Percentiles rank a stretch among this genome's conserved stretches.
Conservation (phyloP, 2,113 vertebrate species). For the Nipponia nippon region DNA sequence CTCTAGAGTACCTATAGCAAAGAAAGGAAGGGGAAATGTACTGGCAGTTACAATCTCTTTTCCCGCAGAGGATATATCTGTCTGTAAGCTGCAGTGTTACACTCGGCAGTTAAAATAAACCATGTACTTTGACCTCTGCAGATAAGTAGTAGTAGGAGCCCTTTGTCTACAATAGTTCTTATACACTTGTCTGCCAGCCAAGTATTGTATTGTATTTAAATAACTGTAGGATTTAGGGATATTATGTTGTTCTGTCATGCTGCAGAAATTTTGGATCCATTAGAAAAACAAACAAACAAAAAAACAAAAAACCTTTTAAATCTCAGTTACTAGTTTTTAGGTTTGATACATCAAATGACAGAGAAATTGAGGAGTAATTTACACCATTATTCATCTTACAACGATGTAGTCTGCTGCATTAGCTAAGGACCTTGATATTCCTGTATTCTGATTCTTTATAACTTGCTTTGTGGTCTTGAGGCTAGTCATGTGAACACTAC, state of each 20-base stretch:
- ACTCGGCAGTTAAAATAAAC: slow-evolving; percentile 10
- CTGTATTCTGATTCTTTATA: background rate
- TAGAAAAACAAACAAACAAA: background rate
- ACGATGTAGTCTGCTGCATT: background rate
- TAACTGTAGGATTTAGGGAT: background rate
- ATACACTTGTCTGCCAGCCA: background rate
- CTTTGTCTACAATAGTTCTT: background rate
- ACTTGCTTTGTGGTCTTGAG: background rate
- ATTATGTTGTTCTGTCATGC: background rate
- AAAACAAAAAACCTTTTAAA: background rate
- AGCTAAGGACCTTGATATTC: background rate
- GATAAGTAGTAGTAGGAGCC: background rate
- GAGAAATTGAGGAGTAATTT: background rate
- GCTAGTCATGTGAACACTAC: background rate
- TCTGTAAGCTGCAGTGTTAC: background rate
- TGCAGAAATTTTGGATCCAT: background rate
- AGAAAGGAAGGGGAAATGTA: background rate
- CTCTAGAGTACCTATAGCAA: background rate
- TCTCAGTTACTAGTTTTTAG: background rate
- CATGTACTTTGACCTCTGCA: background rate
- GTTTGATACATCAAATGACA: background rate
- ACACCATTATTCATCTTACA: background rate
- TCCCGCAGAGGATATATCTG: background rate
- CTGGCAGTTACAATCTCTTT: background rate
- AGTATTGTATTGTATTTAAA: background rate